phyloP scores from a whole-genome alignment of 2,797 vertebrate genomes.

The Chelon labrosus region DNA sequence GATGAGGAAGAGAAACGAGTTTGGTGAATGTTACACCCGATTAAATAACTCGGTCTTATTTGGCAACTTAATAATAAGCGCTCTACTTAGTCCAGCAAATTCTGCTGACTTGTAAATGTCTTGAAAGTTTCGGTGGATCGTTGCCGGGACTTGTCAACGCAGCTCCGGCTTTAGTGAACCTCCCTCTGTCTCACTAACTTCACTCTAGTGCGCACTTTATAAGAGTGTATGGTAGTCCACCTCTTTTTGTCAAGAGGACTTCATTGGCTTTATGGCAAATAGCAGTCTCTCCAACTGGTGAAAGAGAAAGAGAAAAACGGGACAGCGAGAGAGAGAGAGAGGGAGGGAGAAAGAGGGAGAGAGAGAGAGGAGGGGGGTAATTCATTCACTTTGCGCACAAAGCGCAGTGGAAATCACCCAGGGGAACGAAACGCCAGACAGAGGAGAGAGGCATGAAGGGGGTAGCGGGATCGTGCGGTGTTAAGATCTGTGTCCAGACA shows the following conservation, averaged over 20 bases:
- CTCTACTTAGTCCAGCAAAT: background rate
- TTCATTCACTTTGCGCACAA: constrained; percentile 87
- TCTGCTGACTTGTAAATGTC: background rate
- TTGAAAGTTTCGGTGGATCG: background rate
- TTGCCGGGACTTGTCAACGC: constrained; percentile 20
- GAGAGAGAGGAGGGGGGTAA: constrained; percentile 67
- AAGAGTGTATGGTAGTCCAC: constrained; percentile 73
- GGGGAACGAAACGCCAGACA: constrained; percentile 77
- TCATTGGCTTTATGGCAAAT: constrained; percentile 89
- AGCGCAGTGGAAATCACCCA: constrained; percentile 86
- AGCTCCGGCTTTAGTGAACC: constrained; percentile 50
- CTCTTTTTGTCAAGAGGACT: constrained; percentile 88
- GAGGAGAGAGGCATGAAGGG: constrained; percentile 73
- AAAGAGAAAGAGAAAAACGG: constrained; percentile 42
- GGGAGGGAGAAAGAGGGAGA: constrained; percentile 35
- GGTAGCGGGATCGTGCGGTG: constrained; percentile 67
- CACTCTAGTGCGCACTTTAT: constrained; percentile 71
- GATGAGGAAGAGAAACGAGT: background rate
- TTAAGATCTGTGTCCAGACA: constrained; percentile 42
- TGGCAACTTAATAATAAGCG: background rate
- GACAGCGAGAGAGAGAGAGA: constrained; percentile 32
- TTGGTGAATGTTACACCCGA: background rate
- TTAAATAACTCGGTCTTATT: background rate
- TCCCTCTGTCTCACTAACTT: constrained; percentile 60
- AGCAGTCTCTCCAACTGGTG: constrained; percentile 83